Evolutionary conservation across 2,797 vertebrate species (phyloP), one percentile per base, ranked within the genome.

Genomic region (Myotis planiceps): DNA sequence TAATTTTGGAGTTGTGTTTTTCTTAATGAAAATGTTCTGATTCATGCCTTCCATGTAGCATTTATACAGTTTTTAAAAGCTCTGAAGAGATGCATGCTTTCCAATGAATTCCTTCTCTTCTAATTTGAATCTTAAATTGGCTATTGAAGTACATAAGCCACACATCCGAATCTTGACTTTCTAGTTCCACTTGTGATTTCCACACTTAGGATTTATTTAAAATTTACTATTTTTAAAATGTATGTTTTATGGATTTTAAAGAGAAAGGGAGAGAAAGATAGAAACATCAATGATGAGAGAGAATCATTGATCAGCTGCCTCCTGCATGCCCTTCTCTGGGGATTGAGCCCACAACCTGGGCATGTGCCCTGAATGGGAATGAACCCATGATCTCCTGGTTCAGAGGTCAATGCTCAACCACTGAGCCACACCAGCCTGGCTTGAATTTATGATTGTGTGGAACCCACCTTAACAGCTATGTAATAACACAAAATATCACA

Each of bases 1-100:
- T 79, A 75, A 83, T 87, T 87, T 87, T 63, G 55, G 18, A 69
- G 58, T 90, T 94, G 55, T 16, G 6, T 66, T 72, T 83, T 92
- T 72, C 65, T 86, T 72, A 71, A 75, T 65, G 53, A 80, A 91
- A 85, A 58, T 65, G 23, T 75, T 72, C 18, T 74, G 88, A 34
- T 76, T 89, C 76, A 19, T 87, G 18, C 5, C 45, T 66, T 93
- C 14, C 32, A 10, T 34, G 4, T 72, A 63, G 21, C 39, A 53
- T 88, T 29, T 34, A 76, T 27, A 19, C 18, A 29, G 0, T 29
- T 76, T 82, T 85, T 18, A 29, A 68, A 72, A 93, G 15, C 34
- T 78, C 81, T 79, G 39, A 94, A 74, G 85, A 93, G 90, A 29
- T 18, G 27, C 21, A 5, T 23, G 10, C 29, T 92, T 93, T 90